Conservation (phyloP, 2,888 invertebrate genomes). For the Dolichomitus sp. region DNA sequence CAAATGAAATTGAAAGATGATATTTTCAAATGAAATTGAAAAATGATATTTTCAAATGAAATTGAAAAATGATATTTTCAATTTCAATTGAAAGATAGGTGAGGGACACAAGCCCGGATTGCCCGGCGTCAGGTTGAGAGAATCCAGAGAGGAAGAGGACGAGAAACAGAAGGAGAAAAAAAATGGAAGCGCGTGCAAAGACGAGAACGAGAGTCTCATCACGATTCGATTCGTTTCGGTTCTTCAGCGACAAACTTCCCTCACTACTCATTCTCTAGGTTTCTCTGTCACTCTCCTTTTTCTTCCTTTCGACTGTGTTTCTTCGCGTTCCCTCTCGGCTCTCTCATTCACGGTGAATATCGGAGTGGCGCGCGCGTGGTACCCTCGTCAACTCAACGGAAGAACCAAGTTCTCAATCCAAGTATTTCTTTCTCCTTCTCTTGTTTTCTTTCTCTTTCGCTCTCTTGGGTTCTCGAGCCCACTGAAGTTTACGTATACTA, state of each 20-base stretch:
- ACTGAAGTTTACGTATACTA: neutral
- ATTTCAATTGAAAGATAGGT: neutral
- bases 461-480: constrained; percentile 6
- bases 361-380: neutral
- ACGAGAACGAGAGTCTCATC: constrained; percentile 41
- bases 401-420: constrained; percentile 39
- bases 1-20: too few relatives aligned
- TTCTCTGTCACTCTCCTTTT: neutral
- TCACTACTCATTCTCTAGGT: neutral
- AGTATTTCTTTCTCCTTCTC: neutral
- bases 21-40: too few relatives aligned
- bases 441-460: neutral
- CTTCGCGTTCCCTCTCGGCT: neutral
- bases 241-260: constrained; percentile 39
- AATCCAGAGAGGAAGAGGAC: neutral
- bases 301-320: constrained; percentile 3
- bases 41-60: too few relatives aligned
- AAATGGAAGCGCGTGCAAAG: constrained; percentile 10
- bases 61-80: too few relatives aligned
- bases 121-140: neutral
- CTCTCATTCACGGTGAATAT: constrained; percentile 26
- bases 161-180: neutral
- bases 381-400: constrained; percentile 32
- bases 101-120: neutral
- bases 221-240: constrained; percentile 55